Percentiles rank a stretch among this genome's conserved stretches.
Evolutionary conservation across 2,113 vertebrate species (phyloP).

Genomic region (Eclectus roratus): DNA sequence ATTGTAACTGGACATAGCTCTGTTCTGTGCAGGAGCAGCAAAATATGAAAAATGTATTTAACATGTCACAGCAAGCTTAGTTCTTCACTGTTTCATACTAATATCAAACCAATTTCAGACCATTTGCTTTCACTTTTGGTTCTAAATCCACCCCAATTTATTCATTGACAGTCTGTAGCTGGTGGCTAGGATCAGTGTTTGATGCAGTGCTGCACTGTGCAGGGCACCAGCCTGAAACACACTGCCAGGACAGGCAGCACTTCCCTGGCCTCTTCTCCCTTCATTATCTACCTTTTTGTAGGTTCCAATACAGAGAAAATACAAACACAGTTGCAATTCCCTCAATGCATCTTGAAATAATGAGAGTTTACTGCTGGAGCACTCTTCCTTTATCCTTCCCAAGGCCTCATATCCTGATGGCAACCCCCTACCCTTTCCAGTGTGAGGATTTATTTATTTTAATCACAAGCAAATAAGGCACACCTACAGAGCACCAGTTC

Average conservation of each 20-base stretch:
- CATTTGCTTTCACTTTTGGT: background rate
- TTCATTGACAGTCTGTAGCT: background rate
- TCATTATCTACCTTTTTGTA: rapidly evolving
- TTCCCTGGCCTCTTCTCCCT: background rate
- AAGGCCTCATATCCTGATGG: background rate
- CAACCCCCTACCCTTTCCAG: background rate
- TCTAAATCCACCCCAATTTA: rapidly evolving
- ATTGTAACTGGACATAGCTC: background rate
- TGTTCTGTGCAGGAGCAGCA: background rate
- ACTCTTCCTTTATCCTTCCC: background rate
- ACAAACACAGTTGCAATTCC: background rate
- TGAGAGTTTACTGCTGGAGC: background rate
- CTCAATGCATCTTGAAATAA: background rate
- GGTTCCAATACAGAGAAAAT: background rate
- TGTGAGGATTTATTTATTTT: background rate
- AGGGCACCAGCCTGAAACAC: rapidly evolving
- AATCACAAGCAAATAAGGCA: background rate
- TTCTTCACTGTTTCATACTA: background rate
- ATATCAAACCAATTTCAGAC: background rate
- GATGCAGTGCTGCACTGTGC: rapidly evolving
- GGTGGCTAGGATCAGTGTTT: rapidly evolving
- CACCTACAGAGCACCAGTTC: background rate
- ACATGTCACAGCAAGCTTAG: background rate
- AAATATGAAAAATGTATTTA: background rate
- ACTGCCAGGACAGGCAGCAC: background rate